These are phyloP conservation scores for Pseudomyrmex pallidus DNA, from an alignment of 1,140 invertebrate species.

Conservation along the genomic window DNA sequence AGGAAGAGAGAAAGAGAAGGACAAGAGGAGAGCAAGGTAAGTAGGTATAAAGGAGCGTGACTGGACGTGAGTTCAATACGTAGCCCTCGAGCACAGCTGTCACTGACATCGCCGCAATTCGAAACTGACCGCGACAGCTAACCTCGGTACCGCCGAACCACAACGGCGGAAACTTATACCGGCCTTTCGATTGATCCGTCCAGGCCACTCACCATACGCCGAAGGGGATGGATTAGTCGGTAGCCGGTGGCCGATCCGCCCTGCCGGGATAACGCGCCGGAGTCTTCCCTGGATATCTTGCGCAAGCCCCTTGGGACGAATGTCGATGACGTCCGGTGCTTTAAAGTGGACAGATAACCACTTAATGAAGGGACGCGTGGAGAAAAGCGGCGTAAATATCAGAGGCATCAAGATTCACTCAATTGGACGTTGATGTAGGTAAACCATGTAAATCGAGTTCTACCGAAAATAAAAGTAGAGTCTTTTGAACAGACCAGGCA, in stretches of 20 bases:
- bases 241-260: constrained; percentile 50
- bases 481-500: too few relatives aligned
- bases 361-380: constrained; percentile 39
- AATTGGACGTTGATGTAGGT: constrained; percentile 18
- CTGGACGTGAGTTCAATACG: constrained; percentile 84
- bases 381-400: constrained; percentile 38
- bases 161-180: constrained; percentile 84
- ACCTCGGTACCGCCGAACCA: constrained; percentile 78
- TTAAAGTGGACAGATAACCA: constrained; percentile 39
- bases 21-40: constrained; percentile 74
- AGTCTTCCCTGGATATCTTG: constrained; percentile 48
- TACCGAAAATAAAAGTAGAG: not conserved
- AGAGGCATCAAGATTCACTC: constrained; percentile 16
- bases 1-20: constrained; percentile 17
- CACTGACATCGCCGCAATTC: constrained; percentile 84
- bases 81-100: constrained; percentile 83
- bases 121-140: constrained; percentile 85
- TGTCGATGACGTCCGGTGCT: constrained; percentile 41
- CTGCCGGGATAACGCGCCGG: constrained; percentile 16
- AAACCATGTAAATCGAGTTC: not conserved
- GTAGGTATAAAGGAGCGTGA: constrained; percentile 84
- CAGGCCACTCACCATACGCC: constrained; percentile 83
- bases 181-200: constrained; percentile 85
- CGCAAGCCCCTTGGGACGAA: constrained; percentile 30
- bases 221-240: constrained; percentile 82